Conservation (phyloP, 1,140 invertebrate genomes). For the Idris sp. region DNA sequence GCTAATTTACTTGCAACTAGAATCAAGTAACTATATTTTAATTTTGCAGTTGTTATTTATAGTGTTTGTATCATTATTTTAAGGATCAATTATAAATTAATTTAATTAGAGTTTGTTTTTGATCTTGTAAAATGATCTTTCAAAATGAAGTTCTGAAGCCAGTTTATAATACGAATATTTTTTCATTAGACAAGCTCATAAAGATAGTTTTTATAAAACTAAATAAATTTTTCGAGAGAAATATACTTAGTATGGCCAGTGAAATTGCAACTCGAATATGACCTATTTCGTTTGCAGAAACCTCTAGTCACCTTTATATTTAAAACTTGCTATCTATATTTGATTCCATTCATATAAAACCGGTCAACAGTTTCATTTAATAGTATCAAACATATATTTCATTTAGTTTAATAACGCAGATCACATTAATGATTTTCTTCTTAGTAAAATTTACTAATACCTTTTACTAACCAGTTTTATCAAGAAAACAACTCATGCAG, state of each 20-base stretch:
- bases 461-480: no score
- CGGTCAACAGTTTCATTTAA: slow-evolving; percentile 29
- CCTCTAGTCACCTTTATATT: slow-evolving; percentile 51
- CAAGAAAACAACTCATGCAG: no score
- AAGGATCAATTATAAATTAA: background rate
- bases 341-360: slow-evolving; percentile 35
- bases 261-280: slow-evolving; percentile 38
- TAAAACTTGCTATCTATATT: slow-evolving; percentile 49
- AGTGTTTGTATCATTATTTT: background rate
- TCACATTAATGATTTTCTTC: slow-evolving; percentile 22
- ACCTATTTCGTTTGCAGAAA: slow-evolving; percentile 46
- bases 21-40: no score
- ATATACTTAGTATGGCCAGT: slow-evolving; percentile 44
- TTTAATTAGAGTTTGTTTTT: slow-evolving; percentile 24
- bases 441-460: no score
- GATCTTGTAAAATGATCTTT: slow-evolving; percentile 10
- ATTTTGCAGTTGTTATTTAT: background rate
- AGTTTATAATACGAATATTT: slow-evolving; percentile 25
- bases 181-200: slow-evolving; percentile 23
- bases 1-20: no score
- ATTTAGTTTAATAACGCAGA: slow-evolving; percentile 30
- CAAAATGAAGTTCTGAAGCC: slow-evolving; percentile 5
- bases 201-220: slow-evolving; percentile 46
- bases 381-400: slow-evolving; percentile 21
- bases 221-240: slow-evolving; percentile 45